phyloP scores from a whole-genome alignment of 1,140 invertebrate species.

The Listronotus oregonensis region DNA sequence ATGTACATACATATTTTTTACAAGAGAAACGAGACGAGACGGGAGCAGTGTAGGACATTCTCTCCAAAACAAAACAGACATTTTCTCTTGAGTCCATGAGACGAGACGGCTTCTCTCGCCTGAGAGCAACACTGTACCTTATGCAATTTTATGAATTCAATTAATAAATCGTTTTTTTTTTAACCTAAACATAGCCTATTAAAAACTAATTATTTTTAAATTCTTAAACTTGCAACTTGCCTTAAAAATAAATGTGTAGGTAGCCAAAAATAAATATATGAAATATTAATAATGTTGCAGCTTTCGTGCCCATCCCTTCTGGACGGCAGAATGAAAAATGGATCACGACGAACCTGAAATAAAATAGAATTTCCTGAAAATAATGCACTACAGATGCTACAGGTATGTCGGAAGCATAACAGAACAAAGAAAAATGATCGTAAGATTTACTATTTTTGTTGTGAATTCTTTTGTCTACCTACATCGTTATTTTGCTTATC shows the following conservation, averaged over 20 bases:
- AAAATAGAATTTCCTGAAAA: slow-evolving; percentile 39
- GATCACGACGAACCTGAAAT: slow-evolving; percentile 31
- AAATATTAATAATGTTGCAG: slow-evolving; percentile 37
- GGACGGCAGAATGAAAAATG: slow-evolving; percentile 33
- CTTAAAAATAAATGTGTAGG: slow-evolving; percentile 11
- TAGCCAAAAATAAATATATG: slow-evolving; percentile 35
- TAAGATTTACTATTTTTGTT: slow-evolving; percentile 24
- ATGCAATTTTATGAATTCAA: too few relatives aligned
- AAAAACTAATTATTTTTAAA: too few relatives aligned
- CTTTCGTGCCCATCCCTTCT: slow-evolving; percentile 31
- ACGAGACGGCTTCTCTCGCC: too few relatives aligned
- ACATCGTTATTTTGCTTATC: too few relatives aligned
- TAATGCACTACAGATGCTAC: slow-evolving; percentile 38
- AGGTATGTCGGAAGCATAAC: slow-evolving; percentile 23
- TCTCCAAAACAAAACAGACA: too few relatives aligned
- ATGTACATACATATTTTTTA: too few relatives aligned
- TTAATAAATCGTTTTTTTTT: too few relatives aligned
- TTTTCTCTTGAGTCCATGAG: too few relatives aligned
- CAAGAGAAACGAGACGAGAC: too few relatives aligned
- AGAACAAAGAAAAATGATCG: slow-evolving; percentile 32
- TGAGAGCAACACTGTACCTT: too few relatives aligned
- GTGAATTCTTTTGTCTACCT: neutral
- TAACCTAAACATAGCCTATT: too few relatives aligned
- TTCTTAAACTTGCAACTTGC: slow-evolving; percentile 13
- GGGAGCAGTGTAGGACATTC: too few relatives aligned